Evolutionary conservation across 2,797 vertebrate species (phyloP), one percentile per base, ranked within the genome.

Genomic region (Galaxias olidus): DNA sequence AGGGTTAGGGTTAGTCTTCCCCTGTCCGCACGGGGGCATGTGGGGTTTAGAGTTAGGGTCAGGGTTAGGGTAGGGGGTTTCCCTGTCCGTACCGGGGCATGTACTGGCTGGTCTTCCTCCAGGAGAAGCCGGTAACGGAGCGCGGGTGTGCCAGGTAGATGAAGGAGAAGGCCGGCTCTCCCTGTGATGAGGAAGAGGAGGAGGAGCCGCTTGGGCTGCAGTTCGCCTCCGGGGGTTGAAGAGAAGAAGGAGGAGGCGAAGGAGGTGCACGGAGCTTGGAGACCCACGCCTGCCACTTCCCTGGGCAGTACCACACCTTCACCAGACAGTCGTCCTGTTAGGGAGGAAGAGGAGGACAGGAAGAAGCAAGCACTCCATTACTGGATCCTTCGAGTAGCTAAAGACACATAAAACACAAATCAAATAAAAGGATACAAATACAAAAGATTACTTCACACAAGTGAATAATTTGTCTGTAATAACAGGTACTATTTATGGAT

Each of bases 91-190:
- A 99, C 98, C 96, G 90, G 79, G 95, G 95, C 94, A 97, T 95
- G 74, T 95, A 96, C 82, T 94, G 96, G 91, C 97, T 99, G 61
- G 94, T 98, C 84, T 98, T 98, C 84, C 97, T 94, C 98, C 98
- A 99, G 14, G 96, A 96, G 89, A 99, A 96, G 65, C 95, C 92
- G 11, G 94, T 97, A 64, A 99, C 94, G 11, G 97, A 95, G 69
- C 97, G 95, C 74, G 97, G 98, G 87, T 99, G 98, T 76, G 96
- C 95, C 88, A 99, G 90, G 87, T 99, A 99, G 55, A 98, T 87
- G 86, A 98, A 99, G 49, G 96, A 98, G 89, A 96, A 99, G 81
- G 93, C 90, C 66, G 94, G 78, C 78, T 94, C 93, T 72, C 90
- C 91, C 78, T 93, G 88, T n/a, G n/a, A n/a, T n/a, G n/a, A n/a